These are phyloP conservation scores for Triops longicaudatus DNA, from an alignment of 1,140 invertebrate genomes.

Conservation along the genomic window DNA sequence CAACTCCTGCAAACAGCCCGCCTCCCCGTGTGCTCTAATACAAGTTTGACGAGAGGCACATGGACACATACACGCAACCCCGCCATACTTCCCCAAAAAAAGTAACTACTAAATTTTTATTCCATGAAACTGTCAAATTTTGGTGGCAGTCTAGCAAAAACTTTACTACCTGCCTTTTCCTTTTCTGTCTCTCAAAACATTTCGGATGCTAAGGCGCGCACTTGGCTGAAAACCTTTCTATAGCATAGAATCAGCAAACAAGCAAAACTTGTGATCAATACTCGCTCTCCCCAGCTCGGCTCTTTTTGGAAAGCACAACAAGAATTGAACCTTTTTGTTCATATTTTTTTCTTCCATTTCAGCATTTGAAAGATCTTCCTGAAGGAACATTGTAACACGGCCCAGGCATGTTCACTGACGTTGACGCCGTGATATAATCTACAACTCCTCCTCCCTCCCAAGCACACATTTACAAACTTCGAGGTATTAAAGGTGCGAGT, in stretches of 20 bases:
- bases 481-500: neutral
- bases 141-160: neutral
- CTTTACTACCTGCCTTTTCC: neutral
- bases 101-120: neutral
- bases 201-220: neutral
- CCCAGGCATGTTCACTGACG: neutral
- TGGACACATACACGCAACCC: neutral
- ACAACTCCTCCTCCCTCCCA: neutral
- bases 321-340: too few species aligned
- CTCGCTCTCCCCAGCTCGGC: neutral
- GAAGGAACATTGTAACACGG: too few species aligned
- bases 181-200: neutral
- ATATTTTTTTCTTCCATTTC: too few species aligned
- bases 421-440: neutral
- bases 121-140: neutral
- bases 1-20: neutral
- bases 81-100: neutral
- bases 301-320: neutral
- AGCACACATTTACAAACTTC: neutral
- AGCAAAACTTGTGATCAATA: slow-evolving; percentile 15
- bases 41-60: neutral
- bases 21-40: neutral
- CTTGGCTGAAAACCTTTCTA: slow-evolving; percentile 3
- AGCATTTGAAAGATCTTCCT: too few species aligned
- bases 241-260: slow-evolving; percentile 8